A percentile compares a stretch with the other conserved stretches of the same genome.
Evolutionary conservation across 2,888 invertebrate species (phyloP).

Genomic region (Drosophila prostipennis): DNA sequence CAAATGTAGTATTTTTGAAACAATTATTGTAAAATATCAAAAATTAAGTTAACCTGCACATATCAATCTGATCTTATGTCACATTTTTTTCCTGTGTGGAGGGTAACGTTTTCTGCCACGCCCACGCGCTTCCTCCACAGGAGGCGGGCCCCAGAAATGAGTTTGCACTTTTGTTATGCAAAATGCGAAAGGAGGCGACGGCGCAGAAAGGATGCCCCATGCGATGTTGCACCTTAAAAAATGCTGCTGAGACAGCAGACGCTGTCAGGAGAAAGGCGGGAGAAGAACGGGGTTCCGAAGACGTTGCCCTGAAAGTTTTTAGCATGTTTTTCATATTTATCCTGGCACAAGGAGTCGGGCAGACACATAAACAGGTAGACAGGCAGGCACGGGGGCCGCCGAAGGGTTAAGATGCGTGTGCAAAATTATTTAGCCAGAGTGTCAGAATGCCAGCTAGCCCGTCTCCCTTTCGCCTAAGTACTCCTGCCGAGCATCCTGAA

Average conservation of each 20-base stretch:
- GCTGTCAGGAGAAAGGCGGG: conserved; percentile 20
- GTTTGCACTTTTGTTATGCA: conserved; percentile 80
- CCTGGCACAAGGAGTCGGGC: conserved; percentile 62
- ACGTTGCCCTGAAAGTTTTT: conserved; percentile 73
- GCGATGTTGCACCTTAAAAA: conserved; percentile 76
- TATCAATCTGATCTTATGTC: too few species aligned
- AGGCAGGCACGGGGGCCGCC: conserved; percentile 25
- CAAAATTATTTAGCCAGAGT: conserved; percentile 75
- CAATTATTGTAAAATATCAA: too few species aligned
- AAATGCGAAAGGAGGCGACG: conserved; percentile 36
- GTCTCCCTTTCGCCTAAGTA: conserved; percentile 29
- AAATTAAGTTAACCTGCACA: too few species aligned
- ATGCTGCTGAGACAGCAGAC: conserved; percentile 70
- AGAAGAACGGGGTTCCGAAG: background rate
- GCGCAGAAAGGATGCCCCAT: conserved; percentile 31
- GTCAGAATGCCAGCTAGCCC: conserved; percentile 65
- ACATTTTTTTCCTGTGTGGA: background rate
- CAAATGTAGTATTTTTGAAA: too few species aligned
- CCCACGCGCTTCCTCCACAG: conserved; percentile 62
- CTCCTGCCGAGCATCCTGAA: conserved; percentile 41
- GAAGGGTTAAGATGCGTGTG: conserved; percentile 71
- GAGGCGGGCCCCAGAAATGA: conserved; percentile 61
- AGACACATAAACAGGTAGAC: conserved; percentile 70
- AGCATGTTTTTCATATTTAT: conserved; percentile 83
- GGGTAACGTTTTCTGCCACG: conserved; percentile 67